phyloP scores from a whole-genome alignment of 1,140 invertebrate genomes.

The Armadillidium nasatum region DNA sequence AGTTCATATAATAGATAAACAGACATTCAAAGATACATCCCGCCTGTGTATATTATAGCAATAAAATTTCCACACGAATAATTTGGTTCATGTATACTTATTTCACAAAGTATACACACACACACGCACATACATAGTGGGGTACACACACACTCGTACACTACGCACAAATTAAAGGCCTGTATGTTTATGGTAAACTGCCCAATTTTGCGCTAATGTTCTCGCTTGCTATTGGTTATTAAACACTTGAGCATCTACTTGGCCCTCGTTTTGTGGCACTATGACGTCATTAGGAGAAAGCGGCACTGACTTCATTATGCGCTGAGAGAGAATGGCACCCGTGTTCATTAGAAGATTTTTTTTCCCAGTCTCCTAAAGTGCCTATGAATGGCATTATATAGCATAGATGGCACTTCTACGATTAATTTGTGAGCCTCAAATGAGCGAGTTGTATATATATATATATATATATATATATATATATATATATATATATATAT shows the following conservation, averaged over 20 bases:
- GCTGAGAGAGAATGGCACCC: background rate
- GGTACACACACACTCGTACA: background rate
- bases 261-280: background rate
- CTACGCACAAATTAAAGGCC: background rate
- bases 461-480: slow-evolving; percentile 6
- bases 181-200: background rate
- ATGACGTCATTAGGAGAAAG: background rate
- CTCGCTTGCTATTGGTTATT: background rate
- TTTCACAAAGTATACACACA: too few relatives aligned
- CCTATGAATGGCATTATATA: background rate
- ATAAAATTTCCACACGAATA: too few relatives aligned
- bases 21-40: too few relatives aligned
- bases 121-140: too few relatives aligned
- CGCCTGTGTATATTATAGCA: too few relatives aligned
- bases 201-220: background rate
- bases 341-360: background rate
- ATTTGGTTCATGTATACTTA: too few relatives aligned
- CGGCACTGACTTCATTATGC: background rate
- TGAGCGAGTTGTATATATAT: background rate
- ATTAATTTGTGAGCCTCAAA: background rate
- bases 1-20: too few relatives aligned
- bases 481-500: slow-evolving; percentile 6
- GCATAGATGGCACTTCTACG: background rate
- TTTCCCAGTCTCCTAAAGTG: background rate
- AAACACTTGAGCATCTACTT: background rate